Conservation (phyloP, 2,797 vertebrate genomes). For the Anniella stebbinsi region DNA sequence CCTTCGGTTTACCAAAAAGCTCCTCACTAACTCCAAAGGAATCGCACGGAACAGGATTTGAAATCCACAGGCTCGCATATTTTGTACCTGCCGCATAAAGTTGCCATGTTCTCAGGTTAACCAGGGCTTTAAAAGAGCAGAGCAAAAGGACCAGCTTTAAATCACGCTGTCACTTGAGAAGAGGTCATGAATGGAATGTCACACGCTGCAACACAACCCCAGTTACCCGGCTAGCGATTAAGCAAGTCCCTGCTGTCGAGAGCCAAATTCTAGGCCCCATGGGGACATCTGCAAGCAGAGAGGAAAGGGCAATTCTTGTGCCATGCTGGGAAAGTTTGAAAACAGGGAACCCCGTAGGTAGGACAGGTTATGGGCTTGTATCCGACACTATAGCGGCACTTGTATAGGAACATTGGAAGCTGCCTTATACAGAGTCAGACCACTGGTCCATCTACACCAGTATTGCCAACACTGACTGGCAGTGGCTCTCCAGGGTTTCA, state of each 20-base stretch:
- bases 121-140: slow-evolving; percentile 30
- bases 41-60: not conserved
- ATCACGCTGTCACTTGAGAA: not conserved
- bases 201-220: not conserved
- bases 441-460: not conserved
- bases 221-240: slow-evolving; percentile 26
- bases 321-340: not conserved
- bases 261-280: not conserved
- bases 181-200: not conserved
- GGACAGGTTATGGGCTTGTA: not conserved
- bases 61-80: not conserved
- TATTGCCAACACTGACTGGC: too few relatives aligned
- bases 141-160: slow-evolving; percentile 21
- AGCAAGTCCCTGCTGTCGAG: fast-evolving
- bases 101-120: not conserved
- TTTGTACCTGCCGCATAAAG: not conserved
- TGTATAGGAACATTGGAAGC: not conserved
- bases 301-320: slow-evolving; percentile 5
- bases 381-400: not conserved
- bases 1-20: too few relatives aligned
- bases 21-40: not conserved
- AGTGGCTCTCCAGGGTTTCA: too few relatives aligned
- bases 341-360: not conserved
- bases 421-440: not conserved
- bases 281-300: slow-evolving; percentile 35